Evolutionary conservation across 2,113 vertebrate genomes (phyloP), one percentile per base, ranked within the genome.

Genomic region (Myotis lucifugus): DNA sequence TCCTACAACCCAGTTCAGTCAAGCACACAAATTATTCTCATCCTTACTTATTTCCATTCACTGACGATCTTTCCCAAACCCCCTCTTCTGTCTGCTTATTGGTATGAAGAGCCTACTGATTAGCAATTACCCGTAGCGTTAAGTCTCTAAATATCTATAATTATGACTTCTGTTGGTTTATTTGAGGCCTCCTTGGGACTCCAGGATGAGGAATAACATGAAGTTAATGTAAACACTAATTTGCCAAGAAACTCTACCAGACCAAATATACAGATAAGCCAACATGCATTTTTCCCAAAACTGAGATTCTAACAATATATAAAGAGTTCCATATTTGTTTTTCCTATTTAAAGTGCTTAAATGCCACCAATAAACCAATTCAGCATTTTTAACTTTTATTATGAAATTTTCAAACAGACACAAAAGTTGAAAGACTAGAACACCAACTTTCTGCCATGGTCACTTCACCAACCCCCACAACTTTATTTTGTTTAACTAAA

Each of bases 81-180:
- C 93, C 76, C 70, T 67, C 76, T 95, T 91, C 76, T 93, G 91
- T 59, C 83, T 48, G 81, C 90, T 93, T 87, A 92, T 42, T 96
- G 96, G 87, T 94, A 91, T 73, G 76, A 96, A 95, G 72, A 69
- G 84, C 79, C 52, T 73, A 81, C 95, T 97, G 96, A 95, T 95
- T 77, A 95, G 90, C 96, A 96, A 96, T 97, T 97, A 97, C 54
- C 94, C 96, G 69, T 70, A 81, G 93, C 27, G 73, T 90, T 96
- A 97, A 95, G 90, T 97, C 87, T 86, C 91, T 95, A 93, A 94
- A 87, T 83, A 40, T 85, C 85, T 61, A 77, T 94, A 95, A 96
- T 94, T 88, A 96, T 64, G 83, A 95, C 69, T 91, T 88, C 72
- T 88, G 66, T 83, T 69, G 34, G 92, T 92, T 96, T 95, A 85